phyloP scores from a whole-genome alignment of 2,113 vertebrate species.

The Forbesichthys agassizii region DNA sequence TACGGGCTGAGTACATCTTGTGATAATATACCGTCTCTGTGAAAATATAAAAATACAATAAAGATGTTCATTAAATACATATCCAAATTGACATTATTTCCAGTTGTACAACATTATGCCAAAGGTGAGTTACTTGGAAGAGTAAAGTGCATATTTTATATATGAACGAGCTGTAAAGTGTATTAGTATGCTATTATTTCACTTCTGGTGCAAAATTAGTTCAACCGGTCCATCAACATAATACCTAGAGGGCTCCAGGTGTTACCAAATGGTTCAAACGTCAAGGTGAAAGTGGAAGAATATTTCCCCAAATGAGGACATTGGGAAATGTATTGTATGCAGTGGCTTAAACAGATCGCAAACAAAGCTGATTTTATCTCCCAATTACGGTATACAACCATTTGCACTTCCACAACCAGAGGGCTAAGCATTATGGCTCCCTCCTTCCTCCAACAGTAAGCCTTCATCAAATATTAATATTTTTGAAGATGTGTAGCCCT shows the following conservation, averaged over 20 bases:
- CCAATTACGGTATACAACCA: slow-evolving; percentile 40
- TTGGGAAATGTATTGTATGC: slow-evolving; percentile 11
- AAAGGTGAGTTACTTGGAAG: too few species aligned
- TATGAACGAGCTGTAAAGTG: too few species aligned
- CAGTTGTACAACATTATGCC: too few species aligned
- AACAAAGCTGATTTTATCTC: slow-evolving; percentile 63
- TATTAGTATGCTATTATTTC: too few species aligned
- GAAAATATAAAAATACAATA: slow-evolving; percentile 28
- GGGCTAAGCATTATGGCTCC: not conserved
- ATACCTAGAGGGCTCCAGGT: not conserved
- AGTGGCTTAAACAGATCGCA: slow-evolving; percentile 38
- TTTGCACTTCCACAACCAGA: slow-evolving; percentile 47
- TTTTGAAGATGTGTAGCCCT: slow-evolving; percentile 41
- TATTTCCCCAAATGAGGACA: not conserved
- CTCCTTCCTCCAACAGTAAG: slow-evolving; percentile 51
- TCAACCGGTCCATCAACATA: too few species aligned
- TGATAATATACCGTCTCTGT: slow-evolving; percentile 25
- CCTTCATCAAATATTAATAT: slow-evolving; percentile 65
- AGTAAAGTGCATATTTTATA: too few species aligned
- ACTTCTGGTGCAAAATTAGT: too few species aligned
- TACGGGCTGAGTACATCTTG: slow-evolving; percentile 21
- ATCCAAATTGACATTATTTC: slow-evolving; percentile 21
- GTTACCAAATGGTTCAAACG: not conserved
- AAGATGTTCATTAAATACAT: slow-evolving; percentile 50
- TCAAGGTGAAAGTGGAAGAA: not conserved